Percentiles rank a stretch among this genome's conserved stretches.
Evolutionary conservation across 2,113 vertebrate species (phyloP).

Genomic region (Melozone crissalis): DNA sequence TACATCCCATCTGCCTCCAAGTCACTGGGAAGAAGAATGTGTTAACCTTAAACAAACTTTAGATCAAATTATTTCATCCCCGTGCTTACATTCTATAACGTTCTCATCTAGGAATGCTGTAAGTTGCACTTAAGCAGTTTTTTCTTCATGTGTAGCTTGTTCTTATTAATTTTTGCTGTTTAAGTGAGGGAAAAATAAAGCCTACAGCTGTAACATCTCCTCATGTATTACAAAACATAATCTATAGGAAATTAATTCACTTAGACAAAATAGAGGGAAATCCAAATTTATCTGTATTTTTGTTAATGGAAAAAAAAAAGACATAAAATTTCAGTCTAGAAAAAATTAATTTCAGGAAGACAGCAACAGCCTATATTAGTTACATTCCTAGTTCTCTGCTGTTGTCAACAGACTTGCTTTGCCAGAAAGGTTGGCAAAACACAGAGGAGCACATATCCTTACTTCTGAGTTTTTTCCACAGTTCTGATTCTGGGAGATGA

Average conservation of each 20-base stretch:
- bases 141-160: not conserved
- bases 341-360: not conserved
- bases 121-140: not conserved
- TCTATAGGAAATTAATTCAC: not conserved
- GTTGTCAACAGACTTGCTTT: not conserved
- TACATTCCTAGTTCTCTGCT: not conserved
- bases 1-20: not conserved
- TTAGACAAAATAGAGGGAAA: not conserved
- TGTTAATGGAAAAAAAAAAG: not conserved
- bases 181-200: not conserved
- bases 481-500: not conserved
- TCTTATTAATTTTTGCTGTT: not conserved
- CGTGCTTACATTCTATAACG: not conserved
- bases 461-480: not conserved
- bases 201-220: not conserved
- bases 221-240: not conserved
- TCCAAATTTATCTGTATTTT: not conserved
- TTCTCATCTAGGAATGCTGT: not conserved
- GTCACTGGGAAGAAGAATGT: not conserved
- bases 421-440: not conserved
- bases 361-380: not conserved
- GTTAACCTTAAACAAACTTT: conserved; percentile 19
- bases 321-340: not conserved
- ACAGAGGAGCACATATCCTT: not conserved
- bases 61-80: not conserved